phyloP scores from a whole-genome alignment of 1,140 invertebrate genomes.

The Augochlora pura region DNA sequence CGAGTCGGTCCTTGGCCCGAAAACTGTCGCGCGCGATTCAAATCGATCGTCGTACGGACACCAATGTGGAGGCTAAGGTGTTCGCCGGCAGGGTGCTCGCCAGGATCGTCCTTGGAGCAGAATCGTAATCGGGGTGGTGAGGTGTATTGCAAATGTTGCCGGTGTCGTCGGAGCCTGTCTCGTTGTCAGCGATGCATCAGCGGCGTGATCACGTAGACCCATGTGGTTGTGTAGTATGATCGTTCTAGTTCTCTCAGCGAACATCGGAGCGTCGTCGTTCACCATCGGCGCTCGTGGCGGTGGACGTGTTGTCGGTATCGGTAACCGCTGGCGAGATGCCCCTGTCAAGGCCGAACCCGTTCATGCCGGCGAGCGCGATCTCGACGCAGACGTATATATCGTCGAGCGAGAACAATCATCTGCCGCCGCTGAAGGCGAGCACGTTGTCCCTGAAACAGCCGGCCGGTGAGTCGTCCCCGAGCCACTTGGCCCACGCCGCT shows the following conservation, averaged over 20 bases:
- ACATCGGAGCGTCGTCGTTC: neutral
- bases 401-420: constrained; percentile 72
- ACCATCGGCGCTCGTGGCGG: no score
- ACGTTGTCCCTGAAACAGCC: constrained; percentile 66
- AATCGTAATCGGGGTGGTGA: neutral
- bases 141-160: neutral
- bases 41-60: constrained; percentile 52
- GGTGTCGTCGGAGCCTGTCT: no score
- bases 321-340: constrained; percentile 68
- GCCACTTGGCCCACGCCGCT: constrained; percentile 20
- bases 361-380: constrained; percentile 68
- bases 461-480: constrained; percentile 37
- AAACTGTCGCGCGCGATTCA: constrained; percentile 3
- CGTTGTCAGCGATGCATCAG: neutral
- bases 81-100: neutral
- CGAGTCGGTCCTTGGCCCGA: neutral
- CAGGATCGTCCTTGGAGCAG: neutral
- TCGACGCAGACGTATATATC: constrained; percentile 73
- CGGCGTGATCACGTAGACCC: neutral
- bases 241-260: neutral
- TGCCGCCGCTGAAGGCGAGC: constrained; percentile 74
- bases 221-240: neutral
- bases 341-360: constrained; percentile 74
- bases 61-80: constrained; percentile 68
- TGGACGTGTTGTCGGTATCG: constrained; percentile 11